Base-by-base conservation (phyloP, 2,113 vertebrate species). In the Bambusicola thoracicus region DNA sequence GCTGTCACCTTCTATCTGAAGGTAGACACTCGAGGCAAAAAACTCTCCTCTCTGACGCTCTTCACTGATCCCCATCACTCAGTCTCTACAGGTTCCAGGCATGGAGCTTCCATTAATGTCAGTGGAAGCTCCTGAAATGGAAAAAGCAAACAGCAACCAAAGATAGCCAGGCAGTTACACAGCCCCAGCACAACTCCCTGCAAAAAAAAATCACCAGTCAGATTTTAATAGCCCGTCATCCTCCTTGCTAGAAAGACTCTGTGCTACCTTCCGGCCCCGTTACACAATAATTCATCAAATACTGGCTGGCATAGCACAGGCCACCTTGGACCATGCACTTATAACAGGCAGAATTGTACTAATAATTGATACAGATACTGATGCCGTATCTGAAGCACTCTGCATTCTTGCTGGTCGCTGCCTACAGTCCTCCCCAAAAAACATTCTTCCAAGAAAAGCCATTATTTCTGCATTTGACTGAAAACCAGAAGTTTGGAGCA, bases 161-260 rank as follows among this genome's bases (percentile, higher is more conserved):
- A 96, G 92, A 74, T 66, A 92, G 78, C 81, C 89, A 80, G 63
- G 73, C 81, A 91, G 92, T 56, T 89, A 62, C 34, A 72, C 89
- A 89, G 85, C 72, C 81, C 85, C 25, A 74, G 72, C 34, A 51
- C 41, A 82, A 78, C 44, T 91, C 43, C 79, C 82, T 87, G 59
- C 49, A 85, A 78, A 94, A 90, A 77, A 53, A 80, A 87, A 19
- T 62, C 63, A 80, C 87, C 65, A 63, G 81, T 51, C 68, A 74
- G 56, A 83, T 81, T 94, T 93, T 92, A 96, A 87, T 65, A 87
- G 89, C 41, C 72, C 81, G 85, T 68, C 91, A 83, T 29, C 90
- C 79, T 91, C 68, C 51, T 43, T 56, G 82, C 73, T 75, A 58
- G 14, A 81, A 91, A 78, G 85, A 8, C 76, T 75, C 6, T 25